Percentiles rank a stretch among this genome's conserved stretches.
These are phyloP conservation scores for Bubo blakistoni DNA, from an alignment of 2,113 vertebrate genomes.

Conservation along the genomic window DNA sequence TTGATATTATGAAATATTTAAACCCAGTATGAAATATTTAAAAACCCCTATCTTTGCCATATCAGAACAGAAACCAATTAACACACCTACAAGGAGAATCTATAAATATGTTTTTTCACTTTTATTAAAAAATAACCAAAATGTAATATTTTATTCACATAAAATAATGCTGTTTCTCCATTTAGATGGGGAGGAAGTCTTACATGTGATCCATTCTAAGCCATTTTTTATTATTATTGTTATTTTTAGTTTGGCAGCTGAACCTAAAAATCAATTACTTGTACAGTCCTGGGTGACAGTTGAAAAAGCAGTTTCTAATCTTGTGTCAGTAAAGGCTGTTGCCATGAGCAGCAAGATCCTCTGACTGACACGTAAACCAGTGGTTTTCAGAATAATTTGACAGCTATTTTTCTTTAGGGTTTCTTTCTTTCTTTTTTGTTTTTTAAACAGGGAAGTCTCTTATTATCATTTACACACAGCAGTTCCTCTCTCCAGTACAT, in stretches of 20 bases:
- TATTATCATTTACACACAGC: constrained; percentile 3
- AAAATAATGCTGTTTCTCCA: not conserved
- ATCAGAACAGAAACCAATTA: not conserved
- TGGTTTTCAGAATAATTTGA: constrained; percentile 25
- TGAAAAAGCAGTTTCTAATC: constrained; percentile 17
- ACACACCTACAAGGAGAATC: not conserved
- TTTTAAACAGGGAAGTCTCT: not conserved
- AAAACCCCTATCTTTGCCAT: not conserved
- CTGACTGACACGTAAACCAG: constrained; percentile 31
- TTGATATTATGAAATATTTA: not conserved
- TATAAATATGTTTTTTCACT: not conserved
- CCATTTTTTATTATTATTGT: constrained; percentile 36
- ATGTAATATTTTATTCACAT: accelerated
- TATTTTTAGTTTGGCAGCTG: constrained; percentile 39
- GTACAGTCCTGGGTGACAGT: constrained; percentile 18
- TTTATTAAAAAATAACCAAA: not conserved
- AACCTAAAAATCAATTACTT: constrained; percentile 57
- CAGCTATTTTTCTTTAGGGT: not conserved
- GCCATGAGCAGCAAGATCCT: constrained; percentile 6
- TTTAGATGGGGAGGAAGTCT: not conserved
- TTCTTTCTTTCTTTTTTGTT: not conserved
- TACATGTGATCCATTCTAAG: not conserved
- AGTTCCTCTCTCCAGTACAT: not conserved
- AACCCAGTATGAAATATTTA: not conserved
- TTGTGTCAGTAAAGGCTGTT: constrained; percentile 21